Evolutionary conservation across 2,888 invertebrate species (phyloP).

Genomic region (Tillus elongatus): DNA sequence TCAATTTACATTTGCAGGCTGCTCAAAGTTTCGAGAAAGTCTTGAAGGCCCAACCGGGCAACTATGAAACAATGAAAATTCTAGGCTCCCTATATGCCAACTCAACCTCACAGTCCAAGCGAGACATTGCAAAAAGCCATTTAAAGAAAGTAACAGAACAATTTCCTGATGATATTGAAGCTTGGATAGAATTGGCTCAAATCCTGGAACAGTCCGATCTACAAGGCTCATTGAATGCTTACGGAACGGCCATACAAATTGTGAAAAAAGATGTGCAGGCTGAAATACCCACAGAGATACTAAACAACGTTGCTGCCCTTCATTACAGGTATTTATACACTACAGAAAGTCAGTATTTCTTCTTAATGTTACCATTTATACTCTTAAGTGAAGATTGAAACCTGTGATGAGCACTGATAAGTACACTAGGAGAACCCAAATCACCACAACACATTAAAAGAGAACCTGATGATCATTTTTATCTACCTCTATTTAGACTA

Average conservation of each 20-base stretch:
- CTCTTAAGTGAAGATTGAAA: too few species aligned
- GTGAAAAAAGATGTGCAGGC: constrained; percentile 86
- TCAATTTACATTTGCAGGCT: constrained; percentile 55
- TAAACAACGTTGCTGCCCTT: constrained; percentile 93
- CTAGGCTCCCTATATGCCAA: constrained; percentile 93
- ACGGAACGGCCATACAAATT: constrained; percentile 87
- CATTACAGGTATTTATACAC: constrained; percentile 56
- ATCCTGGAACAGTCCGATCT: constrained; percentile 93
- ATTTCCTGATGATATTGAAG: constrained; percentile 97
- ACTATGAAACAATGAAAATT: constrained; percentile 99
- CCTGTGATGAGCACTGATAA: too few species aligned
- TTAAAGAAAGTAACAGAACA: constrained; percentile 93
- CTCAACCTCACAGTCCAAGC: constrained; percentile 77
- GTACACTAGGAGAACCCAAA: too few species aligned
- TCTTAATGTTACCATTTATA: constrained; percentile 10
- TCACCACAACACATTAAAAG: too few species aligned
- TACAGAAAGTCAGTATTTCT: constrained; percentile 7
- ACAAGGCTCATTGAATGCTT: constrained; percentile 80
- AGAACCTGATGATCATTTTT: too few species aligned
- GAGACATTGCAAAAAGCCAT: constrained; percentile 89
- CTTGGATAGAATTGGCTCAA: constrained; percentile 98
- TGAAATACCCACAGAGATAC: constrained; percentile 93
- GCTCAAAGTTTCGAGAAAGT: constrained; percentile 99
- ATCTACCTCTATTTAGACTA: constrained; percentile 7
- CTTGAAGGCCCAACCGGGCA: constrained; percentile 90